phyloP scores from a whole-genome alignment of 2,797 vertebrate species.

The Huso huso region DNA sequence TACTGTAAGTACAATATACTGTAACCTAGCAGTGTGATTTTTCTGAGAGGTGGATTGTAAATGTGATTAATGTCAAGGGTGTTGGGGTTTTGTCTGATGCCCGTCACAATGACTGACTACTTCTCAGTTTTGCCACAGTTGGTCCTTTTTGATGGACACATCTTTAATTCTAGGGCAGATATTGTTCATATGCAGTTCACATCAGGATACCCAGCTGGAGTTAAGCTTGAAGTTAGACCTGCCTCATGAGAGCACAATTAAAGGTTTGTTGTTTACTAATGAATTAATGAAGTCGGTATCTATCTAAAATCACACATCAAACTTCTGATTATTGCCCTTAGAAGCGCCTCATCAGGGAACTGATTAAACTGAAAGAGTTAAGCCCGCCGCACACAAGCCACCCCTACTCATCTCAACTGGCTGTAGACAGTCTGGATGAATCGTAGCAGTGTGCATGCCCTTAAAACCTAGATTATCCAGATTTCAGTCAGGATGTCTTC shows the following conservation, averaged over 20 bases:
- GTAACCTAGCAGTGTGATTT: no score
- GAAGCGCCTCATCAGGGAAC: background rate
- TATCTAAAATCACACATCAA: background rate
- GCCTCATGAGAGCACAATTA: slow-evolving; percentile 16
- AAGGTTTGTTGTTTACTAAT: slow-evolving; percentile 25
- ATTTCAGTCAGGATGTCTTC: no score
- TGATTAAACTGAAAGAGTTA: background rate
- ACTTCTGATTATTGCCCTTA: background rate
- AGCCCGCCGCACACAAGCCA: no score
- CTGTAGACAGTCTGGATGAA: no score
- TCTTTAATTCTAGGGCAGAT: slow-evolving; percentile 18
- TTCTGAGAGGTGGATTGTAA: background rate
- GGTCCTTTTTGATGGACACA: slow-evolving; percentile 12
- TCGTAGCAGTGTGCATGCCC: no score
- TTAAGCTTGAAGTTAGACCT: background rate
- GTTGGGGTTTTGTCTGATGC: background rate
- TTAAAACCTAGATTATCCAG: no score
- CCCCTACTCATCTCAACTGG: no score
- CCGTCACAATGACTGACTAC: background rate
- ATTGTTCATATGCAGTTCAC: slow-evolving; percentile 7
- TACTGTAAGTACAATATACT: no score
- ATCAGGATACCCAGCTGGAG: slow-evolving; percentile 15
- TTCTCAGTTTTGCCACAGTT: background rate
- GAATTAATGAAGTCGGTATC: slow-evolving; percentile 12
- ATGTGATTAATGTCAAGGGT: background rate